phyloP scores from a whole-genome alignment of 2,888 invertebrate genomes.

The Luperina nickerlii region DNA sequence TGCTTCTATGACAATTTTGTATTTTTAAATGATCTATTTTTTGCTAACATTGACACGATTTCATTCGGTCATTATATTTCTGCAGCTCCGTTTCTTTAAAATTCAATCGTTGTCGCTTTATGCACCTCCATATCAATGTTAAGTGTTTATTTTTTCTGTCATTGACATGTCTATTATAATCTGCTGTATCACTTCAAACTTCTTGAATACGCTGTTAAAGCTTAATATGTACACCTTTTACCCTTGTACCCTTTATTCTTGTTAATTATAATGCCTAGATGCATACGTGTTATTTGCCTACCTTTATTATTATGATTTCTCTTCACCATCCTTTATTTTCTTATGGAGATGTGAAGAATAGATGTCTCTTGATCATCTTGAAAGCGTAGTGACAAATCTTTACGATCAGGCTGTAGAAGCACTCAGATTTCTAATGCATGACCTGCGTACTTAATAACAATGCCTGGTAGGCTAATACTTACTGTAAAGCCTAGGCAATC shows the following conservation, averaged over 20 bases:
- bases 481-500: not conserved
- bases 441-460: conserved; percentile 30
- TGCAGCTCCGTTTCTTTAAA: conserved; percentile 24
- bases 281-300: not conserved
- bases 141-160: not conserved
- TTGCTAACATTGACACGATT: conserved; percentile 39
- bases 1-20: conserved; percentile 18
- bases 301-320: conserved; percentile 8
- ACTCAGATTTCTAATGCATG: conserved; percentile 34
- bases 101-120: conserved; percentile 11
- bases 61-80: conserved; percentile 35
- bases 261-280: not conserved
- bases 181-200: not conserved
- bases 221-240: not conserved
- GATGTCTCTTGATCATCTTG: conserved; percentile 11
- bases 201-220: not conserved
- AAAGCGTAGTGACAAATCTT: conserved; percentile 11
- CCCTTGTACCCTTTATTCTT: not conserved
- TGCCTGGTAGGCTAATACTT: conserved; percentile 6
- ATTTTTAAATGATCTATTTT: conserved; percentile 19
- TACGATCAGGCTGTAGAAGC: not conserved
- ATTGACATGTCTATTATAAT: conserved; percentile 12
- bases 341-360: conserved; percentile 12
- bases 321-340: conserved; percentile 6
- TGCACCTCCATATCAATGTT: conserved; percentile 1